These are phyloP conservation scores for Cervus canadensis DNA, from an alignment of 2,113 vertebrate species.

Conservation along the genomic window DNA sequence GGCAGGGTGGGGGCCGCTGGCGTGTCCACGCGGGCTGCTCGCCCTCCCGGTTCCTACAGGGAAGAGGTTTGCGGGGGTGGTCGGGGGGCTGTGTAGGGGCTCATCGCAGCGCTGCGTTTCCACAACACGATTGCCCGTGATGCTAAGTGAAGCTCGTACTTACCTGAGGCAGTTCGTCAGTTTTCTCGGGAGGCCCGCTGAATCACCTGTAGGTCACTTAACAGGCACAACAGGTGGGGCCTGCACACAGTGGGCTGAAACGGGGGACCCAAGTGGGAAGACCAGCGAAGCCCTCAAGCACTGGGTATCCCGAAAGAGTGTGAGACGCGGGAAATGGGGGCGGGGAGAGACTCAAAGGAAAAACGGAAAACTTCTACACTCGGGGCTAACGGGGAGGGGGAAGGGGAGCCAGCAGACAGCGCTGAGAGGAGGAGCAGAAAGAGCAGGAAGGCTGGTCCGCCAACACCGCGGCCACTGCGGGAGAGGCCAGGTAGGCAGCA, in stretches of 20 bases:
- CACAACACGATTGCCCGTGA: fast-evolving
- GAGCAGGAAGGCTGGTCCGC: fast-evolving
- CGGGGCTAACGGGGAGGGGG: neutral
- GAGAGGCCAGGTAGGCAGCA: too few species aligned
- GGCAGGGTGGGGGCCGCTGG: neutral
- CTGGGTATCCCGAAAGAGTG: neutral
- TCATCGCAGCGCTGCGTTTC: fast-evolving
- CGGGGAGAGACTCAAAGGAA: neutral
- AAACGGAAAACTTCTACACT: neutral
- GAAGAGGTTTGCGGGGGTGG: neutral
- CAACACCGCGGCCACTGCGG: too few species aligned
- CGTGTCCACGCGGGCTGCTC: neutral
- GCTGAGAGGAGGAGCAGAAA: neutral
- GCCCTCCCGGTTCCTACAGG: neutral
- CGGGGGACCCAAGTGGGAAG: neutral
- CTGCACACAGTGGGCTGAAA: neutral
- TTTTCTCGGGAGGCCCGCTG: neutral
- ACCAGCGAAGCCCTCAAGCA: neutral
- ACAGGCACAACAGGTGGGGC: fast-evolving
- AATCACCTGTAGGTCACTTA: too few species aligned
- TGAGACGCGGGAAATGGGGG: neutral
- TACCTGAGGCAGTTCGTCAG: fast-evolving
- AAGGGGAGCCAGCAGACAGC: neutral
- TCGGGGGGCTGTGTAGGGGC: neutral
- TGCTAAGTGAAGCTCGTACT: neutral